A percentile compares a stretch with the other conserved stretches of the same genome.
Evolutionary conservation across 2,113 vertebrate species (phyloP).

Genomic region (Daphoenositta chrysoptera): DNA sequence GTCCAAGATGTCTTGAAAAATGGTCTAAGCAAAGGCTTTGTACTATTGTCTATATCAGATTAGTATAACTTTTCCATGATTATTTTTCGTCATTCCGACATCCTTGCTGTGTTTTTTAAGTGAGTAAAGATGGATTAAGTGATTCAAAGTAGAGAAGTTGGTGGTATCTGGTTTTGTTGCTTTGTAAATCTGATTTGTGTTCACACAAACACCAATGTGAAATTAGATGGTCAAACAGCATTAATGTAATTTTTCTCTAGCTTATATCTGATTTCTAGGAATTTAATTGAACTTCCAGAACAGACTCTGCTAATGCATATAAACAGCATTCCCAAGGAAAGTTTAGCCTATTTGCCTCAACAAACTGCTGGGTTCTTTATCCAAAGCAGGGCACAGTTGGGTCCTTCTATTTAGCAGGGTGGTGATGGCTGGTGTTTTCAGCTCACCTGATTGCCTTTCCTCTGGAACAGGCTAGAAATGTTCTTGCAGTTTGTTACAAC

Average conservation of each 20-base stretch:
- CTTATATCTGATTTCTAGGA: background rate
- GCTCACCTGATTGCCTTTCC: background rate
- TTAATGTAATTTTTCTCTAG: background rate
- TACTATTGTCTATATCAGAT: background rate
- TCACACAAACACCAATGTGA: background rate
- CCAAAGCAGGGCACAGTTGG: background rate
- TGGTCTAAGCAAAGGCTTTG: background rate
- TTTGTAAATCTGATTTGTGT: background rate
- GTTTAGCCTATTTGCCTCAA: background rate
- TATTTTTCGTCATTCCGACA: background rate
- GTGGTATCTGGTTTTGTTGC: background rate
- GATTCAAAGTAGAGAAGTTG: background rate
- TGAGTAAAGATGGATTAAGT: background rate
- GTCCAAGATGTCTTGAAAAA: background rate
- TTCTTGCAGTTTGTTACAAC: background rate
- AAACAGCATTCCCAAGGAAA: background rate
- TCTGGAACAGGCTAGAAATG: background rate
- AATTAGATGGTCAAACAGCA: background rate
- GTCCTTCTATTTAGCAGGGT: background rate
- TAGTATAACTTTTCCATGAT: background rate
- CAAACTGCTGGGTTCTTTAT: background rate
- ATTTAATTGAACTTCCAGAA: background rate
- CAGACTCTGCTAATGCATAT: background rate
- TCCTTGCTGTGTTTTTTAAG: background rate
- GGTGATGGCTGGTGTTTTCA: background rate